Base-by-base conservation (phyloP, 2,888 invertebrate species). In the Perizoma affinitatum region DNA sequence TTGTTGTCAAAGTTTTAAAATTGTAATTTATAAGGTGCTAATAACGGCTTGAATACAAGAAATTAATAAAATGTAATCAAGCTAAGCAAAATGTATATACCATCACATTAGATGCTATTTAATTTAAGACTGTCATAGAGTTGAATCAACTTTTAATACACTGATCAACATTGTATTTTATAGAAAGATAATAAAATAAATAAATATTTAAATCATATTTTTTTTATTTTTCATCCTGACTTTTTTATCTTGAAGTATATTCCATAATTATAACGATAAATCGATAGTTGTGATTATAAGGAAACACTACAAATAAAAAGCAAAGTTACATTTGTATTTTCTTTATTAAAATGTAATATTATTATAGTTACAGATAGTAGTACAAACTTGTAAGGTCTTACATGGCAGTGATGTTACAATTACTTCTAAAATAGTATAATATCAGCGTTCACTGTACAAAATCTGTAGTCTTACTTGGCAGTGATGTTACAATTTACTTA, bases 311-410 rank as follows among this genome's bases (percentile, higher is more conserved):
- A n/a, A 42, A 3, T 49, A 54, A 64, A 50, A 62, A 58, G 59
- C 65, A 68, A 66, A 68, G 68, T 78, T 79, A 82, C 80, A 57
- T 58, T 63, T 58, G 55, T 78, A 83, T 80, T 82, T 83, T 80
- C 79, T 90, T 90, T 89, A 90, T 90, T 90, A 89, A 87, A 90
- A 84, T 87, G 74, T 88, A 86, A 82, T 86, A 86, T 88, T 86
- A 86, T 89, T 89, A 90, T 80, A 87, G 84, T 89, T 89, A 90
- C 80, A 87, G 84, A 90, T 80, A 88, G 84, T 90, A 91, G 84
- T 90, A 91, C 87, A 91, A 90, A 91, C 90, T 68, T 88, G 88
- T 91, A 92, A 90, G 90, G 90, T 90, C 90, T 86, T 90, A 91
- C 84, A 91, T 1, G 22, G 22, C 22, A 22, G 22, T 22, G 22